These are phyloP conservation scores for Macrosoma leucophasiata DNA, from an alignment of 2,888 invertebrate species.

Conservation along the genomic window DNA sequence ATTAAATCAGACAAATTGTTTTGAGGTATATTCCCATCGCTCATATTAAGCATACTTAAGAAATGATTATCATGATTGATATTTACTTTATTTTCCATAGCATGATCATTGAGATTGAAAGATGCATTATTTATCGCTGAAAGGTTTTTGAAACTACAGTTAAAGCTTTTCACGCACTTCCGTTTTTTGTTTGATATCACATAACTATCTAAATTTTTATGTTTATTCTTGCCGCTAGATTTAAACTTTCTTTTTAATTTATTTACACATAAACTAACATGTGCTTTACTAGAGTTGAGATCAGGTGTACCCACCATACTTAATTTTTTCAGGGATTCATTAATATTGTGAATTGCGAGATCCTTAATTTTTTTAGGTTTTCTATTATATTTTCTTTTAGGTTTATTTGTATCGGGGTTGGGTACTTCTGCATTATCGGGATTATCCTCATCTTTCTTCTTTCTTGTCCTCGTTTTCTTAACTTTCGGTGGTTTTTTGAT, in stretches of 20 bases:
- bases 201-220: slow-evolving; percentile 60
- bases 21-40: slow-evolving; percentile 35
- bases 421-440: slow-evolving; percentile 35
- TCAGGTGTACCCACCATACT: slow-evolving; percentile 32
- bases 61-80: slow-evolving; percentile 28
- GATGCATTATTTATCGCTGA: slow-evolving; percentile 31
- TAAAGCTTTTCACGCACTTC: slow-evolving; percentile 38
- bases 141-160: slow-evolving; percentile 41
- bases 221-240: slow-evolving; percentile 36
- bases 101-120: no score
- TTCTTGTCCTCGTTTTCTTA: slow-evolving; percentile 42
- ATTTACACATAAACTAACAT: slow-evolving; percentile 54
- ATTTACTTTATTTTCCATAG: slow-evolving; percentile 33
- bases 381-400: slow-evolving; percentile 55
- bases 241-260: slow-evolving; percentile 60
- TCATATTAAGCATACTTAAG: slow-evolving; percentile 42
- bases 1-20: slow-evolving; percentile 56
- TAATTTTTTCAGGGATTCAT: slow-evolving; percentile 39
- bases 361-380: slow-evolving; percentile 42
- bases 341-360: slow-evolving; percentile 30
- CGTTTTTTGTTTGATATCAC: slow-evolving; percentile 44
- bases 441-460: slow-evolving; percentile 38
- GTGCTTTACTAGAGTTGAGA: slow-evolving; percentile 41
- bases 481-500: slow-evolving; percentile 72
- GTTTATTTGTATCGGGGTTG: slow-evolving; percentile 46